A percentile compares a stretch with the other conserved stretches of the same genome.
These are phyloP conservation scores for Hirundichthys speculiger DNA, from an alignment of 2,113 vertebrate genomes.

Conservation along the genomic window DNA sequence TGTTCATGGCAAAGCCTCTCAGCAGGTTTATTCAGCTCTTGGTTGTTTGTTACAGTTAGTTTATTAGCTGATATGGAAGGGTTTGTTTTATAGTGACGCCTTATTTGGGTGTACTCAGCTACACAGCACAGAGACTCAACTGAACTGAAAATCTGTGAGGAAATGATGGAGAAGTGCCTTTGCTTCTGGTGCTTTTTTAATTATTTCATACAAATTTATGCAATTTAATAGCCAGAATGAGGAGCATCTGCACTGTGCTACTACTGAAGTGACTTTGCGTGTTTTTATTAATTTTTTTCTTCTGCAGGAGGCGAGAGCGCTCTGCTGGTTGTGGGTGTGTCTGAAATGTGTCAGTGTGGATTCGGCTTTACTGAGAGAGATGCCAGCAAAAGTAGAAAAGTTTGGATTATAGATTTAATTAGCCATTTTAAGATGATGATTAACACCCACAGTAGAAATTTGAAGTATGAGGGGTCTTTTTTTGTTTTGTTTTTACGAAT, in stretches of 20 bases:
- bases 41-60: conserved; percentile 20
- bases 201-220: background rate
- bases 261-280: background rate
- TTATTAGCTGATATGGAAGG: background rate
- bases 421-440: conserved; percentile 4
- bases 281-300: conserved; percentile 4
- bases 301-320: conserved; percentile 11
- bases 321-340: conserved; percentile 26
- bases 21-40: conserved; percentile 24
- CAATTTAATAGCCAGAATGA: background rate
- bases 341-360: conserved; percentile 14
- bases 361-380: background rate
- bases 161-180: background rate
- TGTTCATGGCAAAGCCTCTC: conserved; percentile 25
- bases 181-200: background rate
- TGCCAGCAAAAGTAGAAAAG: conserved; percentile 11
- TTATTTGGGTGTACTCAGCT: background rate
- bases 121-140: background rate
- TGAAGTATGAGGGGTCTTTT: background rate
- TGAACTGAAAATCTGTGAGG: background rate
- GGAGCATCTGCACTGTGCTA: background rate
- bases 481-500: no score
- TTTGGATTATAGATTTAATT: conserved; percentile 11
- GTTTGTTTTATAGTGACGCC: background rate
- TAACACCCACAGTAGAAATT: background rate